Evolutionary conservation across 2,888 invertebrate genomes (phyloP).

Genomic region (Dichetophora obliterata): DNA sequence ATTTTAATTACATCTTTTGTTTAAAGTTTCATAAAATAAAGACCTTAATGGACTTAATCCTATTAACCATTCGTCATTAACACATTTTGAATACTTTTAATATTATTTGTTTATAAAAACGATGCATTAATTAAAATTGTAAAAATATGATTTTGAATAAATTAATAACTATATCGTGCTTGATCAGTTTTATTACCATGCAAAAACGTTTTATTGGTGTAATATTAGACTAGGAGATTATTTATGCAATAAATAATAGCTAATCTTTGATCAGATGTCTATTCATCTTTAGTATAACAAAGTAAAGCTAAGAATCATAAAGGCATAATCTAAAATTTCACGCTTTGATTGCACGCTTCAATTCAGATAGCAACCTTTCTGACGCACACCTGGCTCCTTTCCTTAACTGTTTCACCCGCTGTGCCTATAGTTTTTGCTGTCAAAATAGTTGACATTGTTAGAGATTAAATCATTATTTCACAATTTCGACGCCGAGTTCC

Average conservation of each 20-base stretch:
- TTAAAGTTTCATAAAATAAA: slow-evolving; percentile 21
- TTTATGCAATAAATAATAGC: no score
- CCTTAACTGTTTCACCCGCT: not conserved
- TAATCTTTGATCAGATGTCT: no score
- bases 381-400: slow-evolving; percentile 2
- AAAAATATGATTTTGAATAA: slow-evolving; percentile 4
- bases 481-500: not conserved
- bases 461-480: not conserved
- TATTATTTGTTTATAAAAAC: slow-evolving; percentile 23
- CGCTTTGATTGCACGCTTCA: slow-evolving; percentile 15
- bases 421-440: not conserved
- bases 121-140: slow-evolving; percentile 14
- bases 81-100: not conserved
- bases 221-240: not conserved
- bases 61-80: slow-evolving; percentile 18
- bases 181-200: not conserved
- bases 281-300: no score
- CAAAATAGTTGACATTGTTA: slow-evolving; percentile 11
- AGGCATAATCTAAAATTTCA: no score
- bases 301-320: no score
- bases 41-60: slow-evolving; percentile 13
- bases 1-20: slow-evolving; percentile 36
- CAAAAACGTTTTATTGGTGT: not conserved
- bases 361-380: not conserved
- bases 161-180: not conserved